Evolutionary conservation across 2,888 invertebrate genomes (phyloP), one percentile per base, ranked within the genome.

Genomic region (Andrena marginata): DNA sequence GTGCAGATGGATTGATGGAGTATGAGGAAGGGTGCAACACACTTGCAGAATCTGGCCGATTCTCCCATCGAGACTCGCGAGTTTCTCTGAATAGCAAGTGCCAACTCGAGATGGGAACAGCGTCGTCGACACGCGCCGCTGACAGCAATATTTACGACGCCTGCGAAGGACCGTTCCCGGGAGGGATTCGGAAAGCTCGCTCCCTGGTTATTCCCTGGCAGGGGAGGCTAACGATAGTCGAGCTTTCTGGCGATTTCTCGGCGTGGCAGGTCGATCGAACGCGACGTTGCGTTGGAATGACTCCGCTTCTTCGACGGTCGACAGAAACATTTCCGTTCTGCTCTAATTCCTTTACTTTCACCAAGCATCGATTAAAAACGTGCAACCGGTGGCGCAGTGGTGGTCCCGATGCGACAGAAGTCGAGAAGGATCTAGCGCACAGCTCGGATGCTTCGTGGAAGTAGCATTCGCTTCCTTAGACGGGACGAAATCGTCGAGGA

Each of bases 331-430:
- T 90, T 87, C 79, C 87, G 91, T 91, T 91, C 78, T 69, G 90
- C 90, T 91, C 90, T 88, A 84, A 83, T 91, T 90, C 87, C 63
- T 77, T 64, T 84, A 88, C 90, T 91, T 91, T 91, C 90, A 86
- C 90, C 80, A 56, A 79, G 62, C 60, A 60, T 77, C 80, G 76
- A 87, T 85, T 81, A 68, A 81, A 84, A 78, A 77, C 59, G 42
- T 59, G 62, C 78, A 64, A 62, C 76, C 23, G 54, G 20, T 23
- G 65, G 65, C 33, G 23, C 65, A 62, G 26, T 26, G 42, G 48
- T 51, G 59, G 69, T 35, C 33, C 35, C 81, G 74, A 69, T 64
- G 81, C 76, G 74, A 79, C 74, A 10, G 63, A 69, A 76, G 64
- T 48, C 29, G 42, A 16, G 42, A 26, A 31, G 49, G 13, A 29